phyloP scores from a whole-genome alignment of 2,888 invertebrate species.

The Odontomyia ornata region DNA sequence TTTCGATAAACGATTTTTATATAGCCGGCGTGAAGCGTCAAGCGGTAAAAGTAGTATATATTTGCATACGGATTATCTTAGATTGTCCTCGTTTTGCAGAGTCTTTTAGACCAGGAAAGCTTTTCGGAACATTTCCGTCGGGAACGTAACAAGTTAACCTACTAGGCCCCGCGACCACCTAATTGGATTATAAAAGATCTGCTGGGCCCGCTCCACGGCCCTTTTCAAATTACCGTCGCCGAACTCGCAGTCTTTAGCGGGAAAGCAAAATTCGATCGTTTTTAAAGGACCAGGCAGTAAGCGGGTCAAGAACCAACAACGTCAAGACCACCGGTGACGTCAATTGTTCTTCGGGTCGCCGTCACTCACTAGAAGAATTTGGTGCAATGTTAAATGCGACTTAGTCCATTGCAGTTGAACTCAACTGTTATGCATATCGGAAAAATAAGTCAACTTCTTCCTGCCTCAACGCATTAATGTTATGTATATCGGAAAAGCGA shows the following conservation, averaged over 20 bases:
- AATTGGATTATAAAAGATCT: slow-evolving; percentile 4
- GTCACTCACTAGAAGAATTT: slow-evolving; percentile 22
- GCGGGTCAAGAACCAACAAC: neutral
- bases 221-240: neutral
- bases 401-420: slow-evolving; percentile 60
- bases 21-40: no score
- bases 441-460: no score
- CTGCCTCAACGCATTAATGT: no score
- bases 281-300: neutral
- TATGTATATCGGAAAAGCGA: no score
- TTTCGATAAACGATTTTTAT: no score
- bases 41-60: no score
- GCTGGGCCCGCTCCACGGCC: neutral
- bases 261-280: neutral
- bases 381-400: slow-evolving; percentile 64
- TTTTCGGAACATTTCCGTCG: neutral
- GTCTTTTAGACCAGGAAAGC: neutral
- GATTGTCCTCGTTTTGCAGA: neutral
- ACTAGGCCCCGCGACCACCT: neutral
- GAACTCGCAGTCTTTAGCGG: neutral
- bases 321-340: slow-evolving; percentile 2
- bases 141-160: neutral
- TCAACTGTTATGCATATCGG: no score
- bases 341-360: slow-evolving; percentile 35
- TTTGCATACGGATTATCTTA: neutral